Evolutionary conservation across 2,797 vertebrate genomes (phyloP).

Genomic region (Hippopotamyrus pictus): DNA sequence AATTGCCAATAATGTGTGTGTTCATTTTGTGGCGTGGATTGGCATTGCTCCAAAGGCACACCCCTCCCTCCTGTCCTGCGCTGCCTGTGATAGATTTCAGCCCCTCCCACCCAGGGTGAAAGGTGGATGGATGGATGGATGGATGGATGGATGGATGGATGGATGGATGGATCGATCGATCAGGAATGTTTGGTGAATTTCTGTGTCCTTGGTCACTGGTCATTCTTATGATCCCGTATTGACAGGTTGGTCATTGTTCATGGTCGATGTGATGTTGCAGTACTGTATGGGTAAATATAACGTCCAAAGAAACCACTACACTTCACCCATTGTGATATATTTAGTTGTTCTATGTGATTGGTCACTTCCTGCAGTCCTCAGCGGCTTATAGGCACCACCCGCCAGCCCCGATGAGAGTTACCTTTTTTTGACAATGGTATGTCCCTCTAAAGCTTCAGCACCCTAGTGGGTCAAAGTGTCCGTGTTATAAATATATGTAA

Average conservation of each 20-base stretch:
- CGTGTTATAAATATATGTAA: constrained; percentile 23
- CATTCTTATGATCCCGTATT: not conserved
- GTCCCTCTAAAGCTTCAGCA: not conserved
- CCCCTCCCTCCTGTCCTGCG: not conserved
- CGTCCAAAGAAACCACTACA: not conserved
- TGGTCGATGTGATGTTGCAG: not conserved
- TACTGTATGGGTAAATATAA: not conserved
- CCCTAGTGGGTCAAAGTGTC: not conserved
- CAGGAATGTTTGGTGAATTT: not conserved
- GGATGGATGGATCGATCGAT: not conserved
- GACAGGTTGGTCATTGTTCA: not conserved
- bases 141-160: not conserved
- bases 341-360: not conserved
- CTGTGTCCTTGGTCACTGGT: not conserved
- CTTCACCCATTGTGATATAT: not conserved
- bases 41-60: not conserved
- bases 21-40: not conserved
- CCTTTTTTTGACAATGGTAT: not conserved
- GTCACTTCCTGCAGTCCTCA: not conserved
- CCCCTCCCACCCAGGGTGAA: not conserved
- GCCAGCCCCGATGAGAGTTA: not conserved
- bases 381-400: too few relatives aligned
- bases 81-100: not conserved
- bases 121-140: not conserved
- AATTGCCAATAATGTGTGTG: not conserved